phyloP scores from a whole-genome alignment of 2,888 invertebrate species.

The Dendrolimus pini region DNA sequence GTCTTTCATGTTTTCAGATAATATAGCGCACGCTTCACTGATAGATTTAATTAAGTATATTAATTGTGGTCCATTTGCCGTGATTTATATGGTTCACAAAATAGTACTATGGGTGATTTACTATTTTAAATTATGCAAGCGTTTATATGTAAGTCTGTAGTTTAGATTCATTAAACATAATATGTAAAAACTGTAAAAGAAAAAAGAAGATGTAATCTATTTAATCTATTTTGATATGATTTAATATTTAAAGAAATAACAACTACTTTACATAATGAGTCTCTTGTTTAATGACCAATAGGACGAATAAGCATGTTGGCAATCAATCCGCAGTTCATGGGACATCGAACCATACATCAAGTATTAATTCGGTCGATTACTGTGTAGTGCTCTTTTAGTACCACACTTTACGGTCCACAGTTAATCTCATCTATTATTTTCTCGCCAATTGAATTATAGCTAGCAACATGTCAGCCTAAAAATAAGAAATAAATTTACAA shows the following conservation, averaged over 20 bases:
- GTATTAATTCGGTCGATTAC: conserved; percentile 7
- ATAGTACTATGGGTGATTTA: no score
- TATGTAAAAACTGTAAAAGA: no score
- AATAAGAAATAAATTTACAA: conserved; percentile 6
- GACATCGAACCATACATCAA: conserved; percentile 9
- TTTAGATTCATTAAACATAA: no score
- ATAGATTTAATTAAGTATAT: no score
- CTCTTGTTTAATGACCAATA: neutral
- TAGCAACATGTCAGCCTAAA: conserved; percentile 18
- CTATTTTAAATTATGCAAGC: no score
- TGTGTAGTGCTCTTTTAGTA: conserved; percentile 11
- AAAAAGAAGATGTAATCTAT: no score
- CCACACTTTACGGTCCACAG: conserved; percentile 21
- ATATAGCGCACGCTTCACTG: neutral
- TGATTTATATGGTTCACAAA: neutral
- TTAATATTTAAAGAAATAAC: no score
- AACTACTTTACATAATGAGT: no score
- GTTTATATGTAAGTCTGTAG: no score
- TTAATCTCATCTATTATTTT: conserved; percentile 23
- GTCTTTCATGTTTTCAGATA: neutral
- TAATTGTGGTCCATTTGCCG: neutral
- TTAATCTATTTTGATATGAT: no score
- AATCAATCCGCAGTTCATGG: neutral
- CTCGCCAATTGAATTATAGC: conserved; percentile 23
- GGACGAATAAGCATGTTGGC: neutral